Evolutionary conservation across 2,797 vertebrate genomes (phyloP), one percentile per base, ranked within the genome.

Genomic region (Acanthornis magna): DNA sequence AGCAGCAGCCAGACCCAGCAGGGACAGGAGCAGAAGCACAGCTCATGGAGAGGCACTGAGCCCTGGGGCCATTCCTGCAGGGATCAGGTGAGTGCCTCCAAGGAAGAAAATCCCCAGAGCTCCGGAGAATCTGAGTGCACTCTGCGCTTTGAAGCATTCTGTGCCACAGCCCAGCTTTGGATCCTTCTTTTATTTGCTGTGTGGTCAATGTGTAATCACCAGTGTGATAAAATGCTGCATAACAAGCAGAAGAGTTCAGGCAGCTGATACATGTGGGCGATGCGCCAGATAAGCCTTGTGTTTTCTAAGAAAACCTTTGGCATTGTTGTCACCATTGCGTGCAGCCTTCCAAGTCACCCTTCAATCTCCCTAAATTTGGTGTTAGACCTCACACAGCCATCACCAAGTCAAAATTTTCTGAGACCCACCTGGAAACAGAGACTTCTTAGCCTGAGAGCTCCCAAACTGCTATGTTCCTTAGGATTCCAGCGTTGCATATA

Each of bases 281-380:
- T 9, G 4, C 4, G n/a, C 8, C 9, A 4, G 19, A 6, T 13
- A 57, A 45, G 0, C 1, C 12, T 16, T 1, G 0, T 5, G 9
- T 34, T 60, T 25, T 7, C 4, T n/a, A 6, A 29, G 1, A 47
- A 61, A 38, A n/a, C 7, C 29, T 55, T 36, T 47, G 48, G 30
- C 40, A 45, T 2, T 3, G 45, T 1, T 12, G 9, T 23, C 27
- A 54, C 12, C 18, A 61, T 13, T 14, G 16, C 40, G 6, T 1
- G 0, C 1, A 1, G 18, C 9, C 8, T 30, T 14, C 9, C 25
- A 70, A 11, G 25, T 3, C 16, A 29, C 16, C 29, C 40, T 21
- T 40, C 1, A 53, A 40, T 7, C 25, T 1, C 2, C 11, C 7
- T 10, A 1, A 48, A 61, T 26, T 62, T 26, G 4, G 1, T 54